These are phyloP conservation scores for Astropecten irregularis DNA, from an alignment of 53 echinoderm and acorn worm species.

Conservation along the genomic window DNA sequence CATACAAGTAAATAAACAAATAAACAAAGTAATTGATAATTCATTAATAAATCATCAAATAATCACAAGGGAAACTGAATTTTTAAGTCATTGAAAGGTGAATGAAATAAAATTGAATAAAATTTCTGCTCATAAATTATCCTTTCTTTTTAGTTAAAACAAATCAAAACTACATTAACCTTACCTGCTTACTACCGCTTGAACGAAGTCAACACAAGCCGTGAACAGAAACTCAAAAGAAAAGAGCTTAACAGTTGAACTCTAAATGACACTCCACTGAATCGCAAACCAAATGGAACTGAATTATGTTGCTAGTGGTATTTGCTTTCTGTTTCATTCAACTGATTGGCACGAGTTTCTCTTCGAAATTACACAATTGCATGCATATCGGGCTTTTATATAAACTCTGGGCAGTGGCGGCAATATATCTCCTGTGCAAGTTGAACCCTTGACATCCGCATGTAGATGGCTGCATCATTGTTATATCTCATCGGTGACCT, in stretches of 20 bases:
- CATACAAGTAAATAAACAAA: no score
- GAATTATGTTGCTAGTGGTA: neutral
- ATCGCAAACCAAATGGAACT: neutral
- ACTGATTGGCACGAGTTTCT: neutral
- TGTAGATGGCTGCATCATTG: conserved; percentile 40
- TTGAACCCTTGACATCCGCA: conserved; percentile 28
- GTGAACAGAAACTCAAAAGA: neutral
- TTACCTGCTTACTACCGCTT: no score
- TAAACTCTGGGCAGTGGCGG: neutral
- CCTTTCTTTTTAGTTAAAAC: no score
- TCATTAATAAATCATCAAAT: no score
- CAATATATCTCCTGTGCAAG: neutral
- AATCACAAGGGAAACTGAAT: no score
- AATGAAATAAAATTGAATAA: no score
- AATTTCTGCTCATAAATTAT: no score
- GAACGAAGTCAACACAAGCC: no score
- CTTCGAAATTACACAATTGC: neutral
- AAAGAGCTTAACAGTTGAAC: neutral
- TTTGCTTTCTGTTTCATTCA: neutral
- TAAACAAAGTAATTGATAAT: no score
- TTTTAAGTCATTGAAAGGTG: no score
- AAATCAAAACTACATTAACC: no score
- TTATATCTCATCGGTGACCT: conserved; percentile 36
- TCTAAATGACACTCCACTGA: neutral
- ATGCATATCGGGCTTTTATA: conserved; percentile 25